These are phyloP conservation scores for Torymus tubicola DNA, from an alignment of 2,888 invertebrate genomes.

Conservation along the genomic window DNA sequence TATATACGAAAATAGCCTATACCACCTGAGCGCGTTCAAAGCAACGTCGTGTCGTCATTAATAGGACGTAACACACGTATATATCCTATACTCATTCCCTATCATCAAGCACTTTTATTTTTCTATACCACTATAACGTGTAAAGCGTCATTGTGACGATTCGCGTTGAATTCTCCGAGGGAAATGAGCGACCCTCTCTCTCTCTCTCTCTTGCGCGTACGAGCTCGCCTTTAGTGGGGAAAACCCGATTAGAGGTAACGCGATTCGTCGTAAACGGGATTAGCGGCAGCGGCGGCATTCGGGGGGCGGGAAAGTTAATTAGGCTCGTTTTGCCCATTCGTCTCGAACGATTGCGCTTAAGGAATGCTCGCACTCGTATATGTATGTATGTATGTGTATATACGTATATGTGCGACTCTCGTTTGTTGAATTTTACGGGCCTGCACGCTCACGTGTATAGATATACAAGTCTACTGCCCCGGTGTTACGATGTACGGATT, in stretches of 20 bases:
- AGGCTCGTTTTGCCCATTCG: slow-evolving; percentile 62
- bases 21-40: background rate
- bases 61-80: background rate
- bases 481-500: slow-evolving; percentile 34
- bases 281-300: slow-evolving; percentile 26
- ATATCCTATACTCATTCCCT: background rate
- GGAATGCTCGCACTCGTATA: slow-evolving; percentile 44
- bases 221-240: background rate
- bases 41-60: background rate
- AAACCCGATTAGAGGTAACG: slow-evolving; percentile 52
- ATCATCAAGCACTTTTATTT: background rate
- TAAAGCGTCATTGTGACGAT: background rate
- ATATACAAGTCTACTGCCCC: background rate
- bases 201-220: no score
- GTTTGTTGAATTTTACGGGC: slow-evolving; percentile 45
- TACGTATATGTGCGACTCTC: slow-evolving; percentile 41
- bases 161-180: slow-evolving; percentile 24
- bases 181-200: slow-evolving; percentile 1
- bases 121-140: background rate
- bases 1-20: slow-evolving; percentile 8
- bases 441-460: background rate
- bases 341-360: slow-evolving; percentile 59
- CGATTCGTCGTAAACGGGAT: slow-evolving; percentile 57
- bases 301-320: slow-evolving; percentile 54
- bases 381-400: slow-evolving; percentile 5